These are phyloP conservation scores for Tubulanus polymorphus DNA, from an alignment of 2,888 invertebrate genomes.

Conservation along the genomic window DNA sequence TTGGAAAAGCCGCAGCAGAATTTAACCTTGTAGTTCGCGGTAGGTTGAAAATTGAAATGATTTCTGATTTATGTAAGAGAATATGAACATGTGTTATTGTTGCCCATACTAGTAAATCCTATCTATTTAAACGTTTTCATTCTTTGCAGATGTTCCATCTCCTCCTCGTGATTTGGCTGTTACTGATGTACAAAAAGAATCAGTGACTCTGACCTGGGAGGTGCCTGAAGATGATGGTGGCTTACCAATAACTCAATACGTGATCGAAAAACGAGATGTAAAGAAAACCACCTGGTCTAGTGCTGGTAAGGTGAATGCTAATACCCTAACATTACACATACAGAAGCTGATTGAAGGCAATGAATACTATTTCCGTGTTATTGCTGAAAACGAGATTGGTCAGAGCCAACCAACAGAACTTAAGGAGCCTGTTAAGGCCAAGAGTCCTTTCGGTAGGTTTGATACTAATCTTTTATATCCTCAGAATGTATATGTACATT, in stretches of 20 bases:
- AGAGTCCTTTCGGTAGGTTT: constrained; percentile 54
- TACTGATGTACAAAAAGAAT: constrained; percentile 70
- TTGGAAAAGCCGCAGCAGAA: constrained; percentile 65
- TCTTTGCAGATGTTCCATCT: constrained; percentile 41
- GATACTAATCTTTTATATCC: no score
- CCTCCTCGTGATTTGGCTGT: constrained; percentile 55
- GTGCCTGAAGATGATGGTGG: constrained; percentile 79
- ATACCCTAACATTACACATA: constrained; percentile 34
- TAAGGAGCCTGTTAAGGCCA: constrained; percentile 64
- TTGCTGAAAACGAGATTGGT: constrained; percentile 62
- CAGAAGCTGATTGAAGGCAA: constrained; percentile 49
- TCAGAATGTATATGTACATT: no score
- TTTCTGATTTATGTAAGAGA: no score
- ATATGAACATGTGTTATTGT: no score
- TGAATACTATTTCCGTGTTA: constrained; percentile 50
- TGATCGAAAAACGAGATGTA: constrained; percentile 56
- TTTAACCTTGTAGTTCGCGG: constrained; percentile 39
- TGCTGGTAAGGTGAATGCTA: constrained; percentile 70
- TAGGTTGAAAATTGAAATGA: no score
- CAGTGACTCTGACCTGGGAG: constrained; percentile 77
- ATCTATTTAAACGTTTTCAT: not conserved
- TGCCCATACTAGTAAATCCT: no score
- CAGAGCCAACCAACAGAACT: constrained; percentile 79
- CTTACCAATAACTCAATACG: constrained; percentile 42
- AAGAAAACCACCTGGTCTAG: constrained; percentile 61